Conservation (phyloP, 2,797 vertebrate species). For the Lithobates sylvaticus region DNA sequence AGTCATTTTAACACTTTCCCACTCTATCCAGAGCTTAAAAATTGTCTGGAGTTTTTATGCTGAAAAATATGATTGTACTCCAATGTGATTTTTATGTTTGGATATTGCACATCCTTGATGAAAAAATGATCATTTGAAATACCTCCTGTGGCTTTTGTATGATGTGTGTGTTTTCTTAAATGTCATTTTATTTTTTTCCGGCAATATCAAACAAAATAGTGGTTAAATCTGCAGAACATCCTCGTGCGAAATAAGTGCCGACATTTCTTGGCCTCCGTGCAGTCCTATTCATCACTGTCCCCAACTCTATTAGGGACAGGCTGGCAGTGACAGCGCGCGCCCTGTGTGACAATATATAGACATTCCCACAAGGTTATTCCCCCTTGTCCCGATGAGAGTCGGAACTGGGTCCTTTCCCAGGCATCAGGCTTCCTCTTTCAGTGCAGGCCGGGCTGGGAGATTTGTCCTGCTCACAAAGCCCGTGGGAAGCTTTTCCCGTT, state of each 20-base stretch:
- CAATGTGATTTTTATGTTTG: too few relatives aligned
- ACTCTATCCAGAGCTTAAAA: too few relatives aligned
- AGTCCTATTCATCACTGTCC: conserved; percentile 40
- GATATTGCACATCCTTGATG: too few relatives aligned
- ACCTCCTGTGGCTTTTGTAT: too few relatives aligned
- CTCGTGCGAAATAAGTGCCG: background rate
- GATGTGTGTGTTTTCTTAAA: too few relatives aligned
- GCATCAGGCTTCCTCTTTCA: conserved; percentile 52
- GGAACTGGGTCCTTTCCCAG: conserved; percentile 58
- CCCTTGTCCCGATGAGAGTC: conserved; percentile 59
- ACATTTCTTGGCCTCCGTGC: background rate
- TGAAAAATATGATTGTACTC: too few relatives aligned
- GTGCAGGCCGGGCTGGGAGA: conserved; percentile 53
- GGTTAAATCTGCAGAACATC: background rate
- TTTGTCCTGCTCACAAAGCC: conserved; percentile 21
- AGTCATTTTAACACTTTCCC: too few relatives aligned
- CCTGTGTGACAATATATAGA: conserved; percentile 55
- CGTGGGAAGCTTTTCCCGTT: conserved; percentile 52
- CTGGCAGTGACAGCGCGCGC: conserved; percentile 14
- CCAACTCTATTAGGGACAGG: conserved; percentile 21
- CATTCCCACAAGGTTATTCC: conserved; percentile 59
- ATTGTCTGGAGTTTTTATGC: too few relatives aligned
- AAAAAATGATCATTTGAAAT: too few relatives aligned
- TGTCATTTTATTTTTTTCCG: background rate
- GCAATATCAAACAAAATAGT: background rate